phyloP scores from a whole-genome alignment of 2,113 vertebrate species.

The Hoplias malabaricus region DNA sequence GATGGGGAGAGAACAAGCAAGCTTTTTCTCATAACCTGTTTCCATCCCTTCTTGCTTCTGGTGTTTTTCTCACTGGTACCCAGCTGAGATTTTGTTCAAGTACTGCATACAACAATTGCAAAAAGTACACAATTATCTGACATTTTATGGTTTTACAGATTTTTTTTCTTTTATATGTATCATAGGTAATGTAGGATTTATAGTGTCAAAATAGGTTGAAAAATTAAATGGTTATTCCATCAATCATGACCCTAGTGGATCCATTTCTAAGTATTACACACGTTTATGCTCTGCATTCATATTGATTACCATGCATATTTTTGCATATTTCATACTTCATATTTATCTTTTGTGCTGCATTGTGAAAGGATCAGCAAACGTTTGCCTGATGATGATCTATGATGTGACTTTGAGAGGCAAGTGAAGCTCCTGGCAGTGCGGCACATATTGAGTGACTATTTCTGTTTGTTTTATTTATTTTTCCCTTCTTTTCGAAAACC shows the following conservation, averaged over 20 bases:
- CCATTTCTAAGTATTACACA: not conserved
- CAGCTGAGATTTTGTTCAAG: constrained; percentile 11
- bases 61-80: not conserved
- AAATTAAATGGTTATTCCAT: not conserved
- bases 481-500: not conserved
- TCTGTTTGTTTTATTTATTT: not conserved
- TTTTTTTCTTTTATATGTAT: not conserved
- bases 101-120: not conserved
- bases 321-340: too few relatives aligned
- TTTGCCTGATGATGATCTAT: not conserved
- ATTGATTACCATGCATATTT: not conserved
- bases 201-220: not conserved
- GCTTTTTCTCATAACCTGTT: constrained; percentile 40
- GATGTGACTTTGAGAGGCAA: constrained; percentile 34
- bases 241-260: not conserved
- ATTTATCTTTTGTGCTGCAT: constrained; percentile 5
- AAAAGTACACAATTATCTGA: not conserved
- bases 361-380: constrained; percentile 3
- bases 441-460: not conserved
- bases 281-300: not conserved
- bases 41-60: not conserved
- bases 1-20: not conserved
- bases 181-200: not conserved
- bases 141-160: not conserved
- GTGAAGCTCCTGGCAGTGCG: constrained; percentile 13